Base-by-base conservation (phyloP, 2,888 invertebrate species). In the Phorcus lineatus region DNA sequence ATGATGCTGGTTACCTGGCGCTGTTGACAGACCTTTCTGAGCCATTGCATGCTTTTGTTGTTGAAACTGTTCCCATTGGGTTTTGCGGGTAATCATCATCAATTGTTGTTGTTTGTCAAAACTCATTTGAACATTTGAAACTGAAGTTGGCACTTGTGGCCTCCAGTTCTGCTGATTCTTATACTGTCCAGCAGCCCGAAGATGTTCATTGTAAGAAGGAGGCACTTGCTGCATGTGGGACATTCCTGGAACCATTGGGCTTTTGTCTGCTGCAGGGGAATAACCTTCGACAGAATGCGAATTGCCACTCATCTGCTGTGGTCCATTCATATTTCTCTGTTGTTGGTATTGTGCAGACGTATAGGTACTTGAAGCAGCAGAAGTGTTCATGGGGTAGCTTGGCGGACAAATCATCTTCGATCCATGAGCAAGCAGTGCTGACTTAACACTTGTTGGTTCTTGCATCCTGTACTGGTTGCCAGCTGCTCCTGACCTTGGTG, bases 51-150 rank as follows among this genome's bases (percentile, higher is more conserved):
- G 40, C 54, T 55, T 76, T 22, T 76, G 76, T 28, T 52, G 54
- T 19, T 54, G 54, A 53, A 54, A 40, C n/a, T 76, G 76, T 22
- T 76, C 31, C 76, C 57, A 55, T 17, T 76, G 76, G n/a, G n/a
- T 22, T 19, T 70, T 70, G 31, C 40, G 36, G 19, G 70, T 36
- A 22, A 70, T 70, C 54, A 55, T 54, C 57, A 76, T 31, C 3
- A 55, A 24, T 17, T 74, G 74, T 54, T 76, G 76, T 54, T 76
- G 76, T 22, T 76, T 53, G 17, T 76, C 76, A 76, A 24, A 16
- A 28, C 19, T 19, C 31, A 55, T 54, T 24, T 9, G 74, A 11
- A 52, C 24, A 76, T 76, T 53, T 52, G 76, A 19, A 53, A 55
- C 57, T 54, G 70, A 36, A 11, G 70, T 40, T 36, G 70, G 70